Conservation (phyloP, 1,140 invertebrate species). For the Caerostris extrusa region DNA sequence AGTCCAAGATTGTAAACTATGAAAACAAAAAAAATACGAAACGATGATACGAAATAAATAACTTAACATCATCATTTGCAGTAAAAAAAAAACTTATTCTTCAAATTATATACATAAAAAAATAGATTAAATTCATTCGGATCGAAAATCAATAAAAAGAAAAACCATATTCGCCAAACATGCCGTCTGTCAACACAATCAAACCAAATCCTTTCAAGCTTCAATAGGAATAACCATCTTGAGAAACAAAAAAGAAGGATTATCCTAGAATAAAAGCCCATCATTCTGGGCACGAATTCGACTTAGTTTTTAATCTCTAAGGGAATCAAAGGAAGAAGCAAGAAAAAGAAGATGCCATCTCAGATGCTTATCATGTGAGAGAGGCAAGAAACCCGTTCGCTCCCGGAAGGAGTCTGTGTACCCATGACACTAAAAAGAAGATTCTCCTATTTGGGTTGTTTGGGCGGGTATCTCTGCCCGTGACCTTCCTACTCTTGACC, state of each 20-base stretch:
- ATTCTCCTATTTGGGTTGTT: slow-evolving; percentile 35
- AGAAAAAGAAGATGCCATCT: neutral
- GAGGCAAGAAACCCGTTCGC: neutral
- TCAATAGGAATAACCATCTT: neutral
- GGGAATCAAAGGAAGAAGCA: neutral
- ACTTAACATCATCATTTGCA: no score
- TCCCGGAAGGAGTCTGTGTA: slow-evolving; percentile 47
- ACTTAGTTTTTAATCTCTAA: neutral
- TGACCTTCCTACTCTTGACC: slow-evolving; percentile 45
- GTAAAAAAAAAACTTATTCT: no score
- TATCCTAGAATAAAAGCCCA: neutral
- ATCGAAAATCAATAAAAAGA: no score
- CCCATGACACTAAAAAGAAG: slow-evolving; percentile 44
- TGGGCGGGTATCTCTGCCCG: slow-evolving; percentile 31
- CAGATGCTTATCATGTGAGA: neutral
- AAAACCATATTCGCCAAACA: neutral
- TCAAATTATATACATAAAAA: no score
- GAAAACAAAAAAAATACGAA: no score
- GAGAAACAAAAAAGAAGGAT: neutral
- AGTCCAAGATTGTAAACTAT: no score
- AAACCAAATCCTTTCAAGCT: neutral
- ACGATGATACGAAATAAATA: no score
- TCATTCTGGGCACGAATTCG: neutral
- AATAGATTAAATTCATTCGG: no score
- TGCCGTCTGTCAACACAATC: neutral